Conservation (phyloP, 2,888 invertebrate species). For the Drosophila prostipennis region DNA sequence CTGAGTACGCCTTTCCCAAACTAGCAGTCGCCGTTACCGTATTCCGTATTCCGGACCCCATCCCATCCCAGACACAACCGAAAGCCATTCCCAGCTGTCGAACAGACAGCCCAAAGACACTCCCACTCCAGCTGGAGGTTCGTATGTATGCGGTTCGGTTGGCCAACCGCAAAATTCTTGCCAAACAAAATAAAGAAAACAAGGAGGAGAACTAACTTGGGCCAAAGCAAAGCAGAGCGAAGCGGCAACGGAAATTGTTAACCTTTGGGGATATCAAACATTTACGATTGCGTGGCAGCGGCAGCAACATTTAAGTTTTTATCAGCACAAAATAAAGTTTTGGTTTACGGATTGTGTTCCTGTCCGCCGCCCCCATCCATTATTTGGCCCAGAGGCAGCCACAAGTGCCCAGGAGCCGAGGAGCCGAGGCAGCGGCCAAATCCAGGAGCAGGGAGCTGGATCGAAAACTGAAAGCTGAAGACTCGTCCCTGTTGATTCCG, state of each 20-base stretch:
- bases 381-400: slow-evolving; percentile 28
- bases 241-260: slow-evolving; percentile 66
- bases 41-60: neutral
- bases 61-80: neutral
- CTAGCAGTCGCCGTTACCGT: slow-evolving; percentile 5
- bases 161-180: slow-evolving; percentile 56
- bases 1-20: slow-evolving; percentile 41
- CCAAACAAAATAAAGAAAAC: slow-evolving; percentile 40
- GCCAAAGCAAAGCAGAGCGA: slow-evolving; percentile 38
- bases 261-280: slow-evolving; percentile 77
- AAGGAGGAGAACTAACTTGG: slow-evolving; percentile 44
- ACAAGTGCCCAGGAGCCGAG: slow-evolving; percentile 42
- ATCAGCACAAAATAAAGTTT: slow-evolving; percentile 71
- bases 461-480: slow-evolving; percentile 14
- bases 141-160: slow-evolving; percentile 53
- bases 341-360: slow-evolving; percentile 53
- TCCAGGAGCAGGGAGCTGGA: slow-evolving; percentile 4
- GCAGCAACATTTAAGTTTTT: slow-evolving; percentile 72
- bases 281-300: slow-evolving; percentile 62
- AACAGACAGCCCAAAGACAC: too few relatives aligned
- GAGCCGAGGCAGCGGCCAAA: slow-evolving; percentile 10
- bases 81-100: neutral
- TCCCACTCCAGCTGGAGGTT: neutral
- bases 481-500: slow-evolving; percentile 32
- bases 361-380: neutral